Percentiles rank a stretch among this genome's conserved stretches.
phyloP scores from a whole-genome alignment of 2,797 vertebrate species.

The Danio kyathit region DNA sequence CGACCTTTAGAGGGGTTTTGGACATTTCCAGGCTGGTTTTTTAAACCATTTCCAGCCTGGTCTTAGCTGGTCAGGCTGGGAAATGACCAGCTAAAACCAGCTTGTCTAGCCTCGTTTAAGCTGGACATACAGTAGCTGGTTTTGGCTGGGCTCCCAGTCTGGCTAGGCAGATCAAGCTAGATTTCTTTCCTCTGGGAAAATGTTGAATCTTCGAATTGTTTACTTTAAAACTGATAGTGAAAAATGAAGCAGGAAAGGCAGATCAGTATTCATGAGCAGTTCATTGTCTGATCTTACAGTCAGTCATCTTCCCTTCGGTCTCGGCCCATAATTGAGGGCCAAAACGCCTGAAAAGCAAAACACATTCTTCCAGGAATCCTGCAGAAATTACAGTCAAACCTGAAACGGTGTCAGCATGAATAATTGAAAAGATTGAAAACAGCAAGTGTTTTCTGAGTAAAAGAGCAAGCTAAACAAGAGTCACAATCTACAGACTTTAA shows the following conservation, averaged over 20 bases:
- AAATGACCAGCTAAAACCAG: too few relatives aligned
- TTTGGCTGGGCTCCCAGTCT: too few relatives aligned
- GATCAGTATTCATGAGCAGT: neutral
- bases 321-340: neutral
- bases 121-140: too few relatives aligned
- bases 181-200: neutral
- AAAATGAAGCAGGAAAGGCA: neutral
- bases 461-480: neutral
- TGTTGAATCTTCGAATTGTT: conserved; percentile 1
- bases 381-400: conserved; percentile 68
- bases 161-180: too few relatives aligned
- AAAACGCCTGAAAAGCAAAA: conserved; percentile 73
- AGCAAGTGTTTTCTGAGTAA: neutral
- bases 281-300: neutral
- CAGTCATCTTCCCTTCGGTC: neutral
- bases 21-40: too few relatives aligned
- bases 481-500: neutral
- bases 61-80: too few relatives aligned
- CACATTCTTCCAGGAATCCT: conserved; percentile 61
- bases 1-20: too few relatives aligned
- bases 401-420: conserved; percentile 73
- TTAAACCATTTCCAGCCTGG: too few relatives aligned
- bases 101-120: too few relatives aligned
- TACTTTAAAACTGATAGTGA: neutral
- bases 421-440: neutral